phyloP scores from a whole-genome alignment of 2,797 vertebrate species.

The Melanotaenia boesemani region DNA sequence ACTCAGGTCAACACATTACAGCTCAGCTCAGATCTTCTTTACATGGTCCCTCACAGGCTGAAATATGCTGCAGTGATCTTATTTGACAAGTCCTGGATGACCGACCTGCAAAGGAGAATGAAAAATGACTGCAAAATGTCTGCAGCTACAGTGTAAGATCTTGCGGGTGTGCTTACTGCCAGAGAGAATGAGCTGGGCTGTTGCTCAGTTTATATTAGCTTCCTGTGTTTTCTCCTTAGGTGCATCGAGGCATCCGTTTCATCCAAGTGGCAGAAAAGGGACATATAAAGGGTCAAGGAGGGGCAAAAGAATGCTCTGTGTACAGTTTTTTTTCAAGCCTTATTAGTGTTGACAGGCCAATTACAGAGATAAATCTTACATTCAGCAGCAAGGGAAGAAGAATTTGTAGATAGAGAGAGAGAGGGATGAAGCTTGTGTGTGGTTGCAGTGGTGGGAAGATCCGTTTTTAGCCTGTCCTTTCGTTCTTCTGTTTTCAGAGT shows the following conservation, averaged over 20 bases:
- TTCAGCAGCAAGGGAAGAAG: slow-evolving; percentile 12
- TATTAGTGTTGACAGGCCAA: slow-evolving; percentile 53
- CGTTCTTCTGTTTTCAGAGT: slow-evolving; percentile 51
- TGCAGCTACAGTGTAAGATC: slow-evolving; percentile 42
- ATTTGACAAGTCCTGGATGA: slow-evolving; percentile 75
- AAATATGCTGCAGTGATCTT: slow-evolving; percentile 58
- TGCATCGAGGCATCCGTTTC: slow-evolving; percentile 25
- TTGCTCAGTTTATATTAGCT: slow-evolving; percentile 30
- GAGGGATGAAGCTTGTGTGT: slow-evolving; percentile 26
- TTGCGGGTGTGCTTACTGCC: slow-evolving; percentile 50
- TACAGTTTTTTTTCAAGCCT: slow-evolving; percentile 37
- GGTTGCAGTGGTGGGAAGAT: slow-evolving; percentile 26
- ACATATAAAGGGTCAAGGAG: slow-evolving; percentile 2
- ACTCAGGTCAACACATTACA: slow-evolving; percentile 57
- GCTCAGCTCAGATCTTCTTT: slow-evolving; percentile 61
- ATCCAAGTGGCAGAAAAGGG: slow-evolving; percentile 23
- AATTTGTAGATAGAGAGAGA: slow-evolving; percentile 22
- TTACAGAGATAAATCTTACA: slow-evolving; percentile 48
- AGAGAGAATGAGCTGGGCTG: slow-evolving; percentile 41
- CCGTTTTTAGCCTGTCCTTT: slow-evolving; percentile 28
- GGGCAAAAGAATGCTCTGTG: slow-evolving; percentile 9
- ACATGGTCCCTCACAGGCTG: slow-evolving; percentile 41
- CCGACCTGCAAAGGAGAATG: slow-evolving; percentile 57
- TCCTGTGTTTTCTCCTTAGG: slow-evolving; percentile 49
- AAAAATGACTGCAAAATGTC: slow-evolving; percentile 55